Percentiles rank a stretch among this genome's conserved stretches.
phyloP scores from a whole-genome alignment of 2,113 vertebrate genomes.

The Tragelaphus strepsiceros region DNA sequence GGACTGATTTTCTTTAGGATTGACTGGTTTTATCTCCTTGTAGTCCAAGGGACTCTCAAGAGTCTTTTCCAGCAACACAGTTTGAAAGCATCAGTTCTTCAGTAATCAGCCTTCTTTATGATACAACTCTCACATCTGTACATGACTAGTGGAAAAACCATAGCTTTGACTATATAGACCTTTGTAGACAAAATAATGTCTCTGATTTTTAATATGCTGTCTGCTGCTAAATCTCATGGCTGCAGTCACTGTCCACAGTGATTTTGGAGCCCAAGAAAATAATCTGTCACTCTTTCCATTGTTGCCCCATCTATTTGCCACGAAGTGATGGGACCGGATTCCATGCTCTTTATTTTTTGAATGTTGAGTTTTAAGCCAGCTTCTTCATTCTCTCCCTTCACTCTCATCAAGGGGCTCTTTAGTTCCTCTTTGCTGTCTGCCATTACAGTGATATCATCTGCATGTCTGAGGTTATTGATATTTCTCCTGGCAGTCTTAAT shows the following conservation, averaged over 20 bases:
- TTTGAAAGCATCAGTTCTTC: not conserved
- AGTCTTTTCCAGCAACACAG: not conserved
- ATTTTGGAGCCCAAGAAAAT: not conserved
- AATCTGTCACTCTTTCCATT: not conserved
- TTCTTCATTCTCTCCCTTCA: not conserved
- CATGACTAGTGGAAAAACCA: not conserved
- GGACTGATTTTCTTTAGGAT: not conserved
- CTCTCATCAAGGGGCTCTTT: not conserved
- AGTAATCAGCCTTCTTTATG: not conserved
- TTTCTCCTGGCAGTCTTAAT: not conserved
- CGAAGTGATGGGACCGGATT: not conserved
- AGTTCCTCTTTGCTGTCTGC: not conserved
- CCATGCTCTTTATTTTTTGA: not conserved
- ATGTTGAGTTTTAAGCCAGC: not conserved
- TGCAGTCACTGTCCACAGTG: not conserved
- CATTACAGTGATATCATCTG: not conserved
- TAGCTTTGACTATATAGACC: not conserved
- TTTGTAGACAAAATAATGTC: not conserved
- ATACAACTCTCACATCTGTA: not conserved
- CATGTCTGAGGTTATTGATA: not conserved
- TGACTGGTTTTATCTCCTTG: not conserved
- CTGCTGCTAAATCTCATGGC: not conserved
- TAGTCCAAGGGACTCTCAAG: not conserved
- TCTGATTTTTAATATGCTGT: not conserved
- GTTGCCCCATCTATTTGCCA: not conserved